A percentile compares a stretch with the other conserved stretches of the same genome.
Conservation (phyloP, 2,797 vertebrate genomes). For the Enoplosus armatus region DNA sequence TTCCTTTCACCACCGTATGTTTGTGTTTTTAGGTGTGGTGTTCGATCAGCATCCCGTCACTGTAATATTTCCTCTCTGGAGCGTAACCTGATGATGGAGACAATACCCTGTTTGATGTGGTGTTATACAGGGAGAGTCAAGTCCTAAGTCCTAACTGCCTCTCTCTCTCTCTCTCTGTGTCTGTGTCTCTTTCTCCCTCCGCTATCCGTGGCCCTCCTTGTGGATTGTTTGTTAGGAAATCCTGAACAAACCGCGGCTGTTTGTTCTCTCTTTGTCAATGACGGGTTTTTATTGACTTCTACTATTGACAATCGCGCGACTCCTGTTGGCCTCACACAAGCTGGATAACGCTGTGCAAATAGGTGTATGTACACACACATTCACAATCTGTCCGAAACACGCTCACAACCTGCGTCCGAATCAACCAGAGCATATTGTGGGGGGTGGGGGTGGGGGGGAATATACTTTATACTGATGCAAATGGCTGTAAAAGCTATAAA, state of each 20-base stretch:
- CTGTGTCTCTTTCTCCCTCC: conserved; percentile 47
- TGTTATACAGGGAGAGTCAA: conserved; percentile 32
- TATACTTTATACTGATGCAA: conserved; percentile 1
- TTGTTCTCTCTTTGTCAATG: conserved; percentile 88
- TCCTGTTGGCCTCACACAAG: conserved; percentile 85
- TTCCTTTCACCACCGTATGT: not conserved
- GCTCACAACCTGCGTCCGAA: conserved; percentile 49
- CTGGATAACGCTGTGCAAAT: conserved; percentile 89
- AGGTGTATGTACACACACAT: conserved; percentile 84
- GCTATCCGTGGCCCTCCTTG: conserved; percentile 56
- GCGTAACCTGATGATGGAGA: conserved; percentile 12
- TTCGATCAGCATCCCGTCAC: conserved; percentile 9
- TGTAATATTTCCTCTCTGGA: not conserved
- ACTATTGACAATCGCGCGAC: conserved; percentile 87
- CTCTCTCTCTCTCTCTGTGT: conserved; percentile 33
- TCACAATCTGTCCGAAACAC: conserved; percentile 64
- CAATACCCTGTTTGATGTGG: conserved; percentile 23
- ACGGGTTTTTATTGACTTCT: conserved; percentile 87
- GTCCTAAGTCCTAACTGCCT: conserved; percentile 41
- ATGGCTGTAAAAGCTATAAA: not conserved
- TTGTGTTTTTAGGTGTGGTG: conserved; percentile 6
- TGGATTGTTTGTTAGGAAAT: conserved; percentile 89
- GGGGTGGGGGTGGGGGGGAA: no score
- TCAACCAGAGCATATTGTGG: conserved; percentile 16
- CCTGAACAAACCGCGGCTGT: conserved; percentile 88